A percentile compares a stretch with the other conserved stretches of the same genome.
phyloP scores from a whole-genome alignment of 2,113 vertebrate species.

The Apteryx owenii region DNA sequence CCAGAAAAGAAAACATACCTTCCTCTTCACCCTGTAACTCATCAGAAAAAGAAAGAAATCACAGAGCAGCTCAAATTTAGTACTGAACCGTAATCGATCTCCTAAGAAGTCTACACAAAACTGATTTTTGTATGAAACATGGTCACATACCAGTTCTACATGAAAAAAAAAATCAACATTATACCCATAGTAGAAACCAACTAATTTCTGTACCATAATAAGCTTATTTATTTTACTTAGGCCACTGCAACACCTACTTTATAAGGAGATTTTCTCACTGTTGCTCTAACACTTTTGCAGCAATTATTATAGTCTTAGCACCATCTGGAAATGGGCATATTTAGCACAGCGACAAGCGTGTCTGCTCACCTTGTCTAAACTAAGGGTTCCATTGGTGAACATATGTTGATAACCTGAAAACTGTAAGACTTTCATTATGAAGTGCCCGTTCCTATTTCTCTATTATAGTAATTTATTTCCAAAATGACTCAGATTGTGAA shows the following conservation, averaged over 20 bases:
- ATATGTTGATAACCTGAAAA: not conserved
- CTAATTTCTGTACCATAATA: not conserved
- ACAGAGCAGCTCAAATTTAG: not conserved
- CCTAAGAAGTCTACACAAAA: not conserved
- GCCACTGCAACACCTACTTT: not conserved
- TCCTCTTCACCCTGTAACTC: not conserved
- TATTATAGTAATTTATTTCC: not conserved
- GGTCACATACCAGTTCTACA: not conserved
- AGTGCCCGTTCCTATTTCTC: not conserved
- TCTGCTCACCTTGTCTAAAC: not conserved
- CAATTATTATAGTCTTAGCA: not conserved
- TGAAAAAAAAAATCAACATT: not conserved
- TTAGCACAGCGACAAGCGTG: not conserved
- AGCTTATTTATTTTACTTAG: not conserved
- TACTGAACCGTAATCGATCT: not conserved
- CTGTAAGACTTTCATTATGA: not conserved
- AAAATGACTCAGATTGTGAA: not conserved
- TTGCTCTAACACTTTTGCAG: not conserved
- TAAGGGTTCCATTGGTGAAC: not conserved
- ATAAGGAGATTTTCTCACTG: not conserved
- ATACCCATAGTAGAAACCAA: not conserved
- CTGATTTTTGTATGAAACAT: not conserved
- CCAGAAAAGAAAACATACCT: not conserved
- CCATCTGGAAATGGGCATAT: not conserved
- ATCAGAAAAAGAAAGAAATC: not conserved